Evolutionary conservation across 2,888 invertebrate species (phyloP), one percentile per base, ranked within the genome.

Genomic region (Timandra comae): DNA sequence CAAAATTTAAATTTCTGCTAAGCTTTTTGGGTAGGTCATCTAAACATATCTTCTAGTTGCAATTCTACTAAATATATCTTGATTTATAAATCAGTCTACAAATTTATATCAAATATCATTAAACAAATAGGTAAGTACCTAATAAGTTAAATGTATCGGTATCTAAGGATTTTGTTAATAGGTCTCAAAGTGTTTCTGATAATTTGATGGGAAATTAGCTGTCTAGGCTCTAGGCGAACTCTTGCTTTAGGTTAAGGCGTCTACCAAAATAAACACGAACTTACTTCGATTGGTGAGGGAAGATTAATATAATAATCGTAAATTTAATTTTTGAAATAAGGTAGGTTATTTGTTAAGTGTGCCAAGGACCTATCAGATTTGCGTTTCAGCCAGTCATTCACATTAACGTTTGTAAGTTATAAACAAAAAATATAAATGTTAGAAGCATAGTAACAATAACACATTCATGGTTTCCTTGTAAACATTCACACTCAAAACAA

Each of bases 381-480:
- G 33, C 37, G 38, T 40, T 60, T 49, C 54, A 57, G 61, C 55
- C 59, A 59, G 57, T 63, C 61, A 49, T 56, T 61, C 54, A 62
- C 56, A 65, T 52, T 50, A 49, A 67, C 42, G 50, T 43, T 49
- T 52, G 46, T 33, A 45, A 41, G 39, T 50, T 35, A 46, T 25
- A 46, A 47, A 46, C 39, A 16, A 50, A 45, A 46, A 42, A 41
- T n/a, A 30, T 50, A 46, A 52, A 51, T 53, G 45, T 56, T 52
- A 56, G 43, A 54, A 53, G 46, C 57, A 43, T 52, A 46, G 16
- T 59, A 66, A 63, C 57, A 50, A 54, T 60, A 49, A 64, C 54
- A 64, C 56, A 68, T 50, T 56, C 57, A 63, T 51, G 51, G 53
- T 43, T 56, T 56, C 43, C 58, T 51, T 52, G 60, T 55, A 36